Evolutionary conservation across 92 coral and sea anemone genomes (phyloP).

Genomic region (Porites rus): DNA sequence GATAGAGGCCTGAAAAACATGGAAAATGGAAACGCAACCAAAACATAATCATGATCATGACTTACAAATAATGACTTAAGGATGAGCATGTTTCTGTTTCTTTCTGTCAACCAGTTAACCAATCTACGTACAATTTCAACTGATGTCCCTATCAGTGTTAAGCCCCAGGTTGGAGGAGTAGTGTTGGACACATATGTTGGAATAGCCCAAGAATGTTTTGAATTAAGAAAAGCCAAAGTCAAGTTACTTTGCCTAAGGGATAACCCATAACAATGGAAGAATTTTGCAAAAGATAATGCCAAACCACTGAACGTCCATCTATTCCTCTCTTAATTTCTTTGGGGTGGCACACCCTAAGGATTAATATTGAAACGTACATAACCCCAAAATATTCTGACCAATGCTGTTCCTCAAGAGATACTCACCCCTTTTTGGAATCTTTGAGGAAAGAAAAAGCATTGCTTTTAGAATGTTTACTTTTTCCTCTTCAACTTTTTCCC

Average conservation of each 20-base stretch:
- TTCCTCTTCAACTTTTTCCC: slow-evolving; percentile 16
- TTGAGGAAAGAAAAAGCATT: no score
- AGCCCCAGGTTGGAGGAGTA: slow-evolving; percentile 3
- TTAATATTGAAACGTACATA: no score
- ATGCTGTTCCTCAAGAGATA: no score
- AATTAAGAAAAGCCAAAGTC: no score
- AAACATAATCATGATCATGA: background rate
- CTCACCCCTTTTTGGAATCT: no score
- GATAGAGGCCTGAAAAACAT: no score
- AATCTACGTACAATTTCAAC: background rate
- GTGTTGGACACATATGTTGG: slow-evolving; percentile 7
- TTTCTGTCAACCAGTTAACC: slow-evolving; percentile 1
- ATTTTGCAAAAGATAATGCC: no score
- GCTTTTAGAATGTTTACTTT: no score
- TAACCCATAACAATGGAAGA: no score
- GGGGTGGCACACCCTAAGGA: background rate
- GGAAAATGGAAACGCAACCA: background rate
- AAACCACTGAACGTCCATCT: no score
- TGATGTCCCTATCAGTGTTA: background rate
- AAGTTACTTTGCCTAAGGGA: no score
- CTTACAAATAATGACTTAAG: background rate
- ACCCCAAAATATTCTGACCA: background rate
- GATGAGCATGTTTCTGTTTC: background rate
- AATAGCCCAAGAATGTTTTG: slow-evolving; percentile 7
- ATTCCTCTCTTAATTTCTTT: background rate